Conservation (phyloP, 64 coral and sea anemone species). For the Stylophora pistillata region DNA sequence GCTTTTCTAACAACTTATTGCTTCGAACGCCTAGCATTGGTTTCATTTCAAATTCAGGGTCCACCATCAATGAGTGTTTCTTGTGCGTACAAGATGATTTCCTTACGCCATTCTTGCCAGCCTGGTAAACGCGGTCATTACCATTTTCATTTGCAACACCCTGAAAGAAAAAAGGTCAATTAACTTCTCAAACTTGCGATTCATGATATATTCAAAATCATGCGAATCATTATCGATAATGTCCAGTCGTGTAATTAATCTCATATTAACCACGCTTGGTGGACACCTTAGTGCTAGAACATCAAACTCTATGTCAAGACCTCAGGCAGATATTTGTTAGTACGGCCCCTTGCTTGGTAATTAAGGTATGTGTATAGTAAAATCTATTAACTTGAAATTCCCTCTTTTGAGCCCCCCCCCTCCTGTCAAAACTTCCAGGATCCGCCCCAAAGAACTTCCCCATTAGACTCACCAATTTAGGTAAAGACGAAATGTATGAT, state of each 20-base stretch:
- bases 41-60: slow-evolving; percentile 26
- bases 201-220: not conserved
- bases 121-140: not conserved
- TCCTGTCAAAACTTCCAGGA: too few relatives aligned
- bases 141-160: slow-evolving; percentile 11
- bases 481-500: too few relatives aligned
- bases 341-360: too few relatives aligned
- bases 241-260: not conserved
- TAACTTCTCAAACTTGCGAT: not conserved
- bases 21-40: slow-evolving; percentile 34
- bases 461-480: too few relatives aligned
- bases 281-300: too few relatives aligned
- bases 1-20: slow-evolving; percentile 8
- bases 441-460: too few relatives aligned
- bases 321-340: too few relatives aligned
- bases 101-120: slow-evolving; percentile 3
- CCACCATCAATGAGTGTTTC: slow-evolving; percentile 11
- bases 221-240: not conserved
- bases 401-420: too few relatives aligned
- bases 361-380: too few relatives aligned
- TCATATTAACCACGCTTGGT: too few relatives aligned
- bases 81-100: not conserved
- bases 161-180: not conserved
- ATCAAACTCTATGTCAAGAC: too few relatives aligned
- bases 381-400: too few relatives aligned